Evolutionary conservation across 2,888 invertebrate species (phyloP), one percentile per base, ranked within the genome.

Genomic region (Nebria salina): DNA sequence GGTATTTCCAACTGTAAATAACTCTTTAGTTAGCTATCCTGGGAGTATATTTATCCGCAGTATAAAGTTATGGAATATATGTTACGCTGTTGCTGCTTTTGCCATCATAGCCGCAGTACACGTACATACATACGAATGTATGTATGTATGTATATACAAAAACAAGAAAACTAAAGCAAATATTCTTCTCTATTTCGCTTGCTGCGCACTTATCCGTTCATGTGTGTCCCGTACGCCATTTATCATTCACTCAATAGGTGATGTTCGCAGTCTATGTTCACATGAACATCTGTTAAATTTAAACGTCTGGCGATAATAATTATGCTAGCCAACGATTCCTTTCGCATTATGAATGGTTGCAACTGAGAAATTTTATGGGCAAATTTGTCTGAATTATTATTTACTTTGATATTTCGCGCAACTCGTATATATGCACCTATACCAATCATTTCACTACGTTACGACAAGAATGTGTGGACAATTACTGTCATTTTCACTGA

Each of bases 201-300:
- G 54, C 2, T 8, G 54, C 13, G 54, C 34, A 34, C 34, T 34
- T 34, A 54, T 54, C 11, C 54, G 54, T 54, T 54, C 54, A 54
- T 54, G 54, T 54, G 54, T 54, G 54, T 54, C 54, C 54, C 54
- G 8, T 54, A 54, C 54, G 4, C 54, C 54, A 54, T 54, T 54
- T 54, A 54, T 54, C 54, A 54, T 54, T 54, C 54, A 54, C 54
- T 54, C 54, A 54, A 54, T 54, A 54, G 54, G 54, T 13, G 13
- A 54, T 54, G 54, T 54, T 54, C 54, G 13, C 54, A 54, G 54
- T 54, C 54, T 54, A 54, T 54, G 54, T 54, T 54, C 54, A 54
- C 54, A 54, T 54, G 54, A 54, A 54, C 54, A 54, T 54, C 54
- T 54, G 54, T 54, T 54, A 54, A 54, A 54, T 54, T 54, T 54